phyloP scores from a whole-genome alignment of 2,888 invertebrate genomes.

The Drosophila kuntzei region DNA sequence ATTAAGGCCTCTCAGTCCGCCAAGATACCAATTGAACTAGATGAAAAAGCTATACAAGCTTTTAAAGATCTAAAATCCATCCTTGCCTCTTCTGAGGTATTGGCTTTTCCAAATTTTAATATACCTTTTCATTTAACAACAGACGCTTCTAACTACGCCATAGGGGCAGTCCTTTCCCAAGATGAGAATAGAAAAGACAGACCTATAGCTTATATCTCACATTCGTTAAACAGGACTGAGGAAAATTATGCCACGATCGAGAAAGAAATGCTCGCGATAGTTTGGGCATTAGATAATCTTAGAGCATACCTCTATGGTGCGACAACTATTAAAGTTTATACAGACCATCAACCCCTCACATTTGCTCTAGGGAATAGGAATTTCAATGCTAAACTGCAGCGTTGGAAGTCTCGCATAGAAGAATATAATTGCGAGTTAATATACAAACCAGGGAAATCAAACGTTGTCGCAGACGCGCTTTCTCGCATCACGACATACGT shows the following conservation, averaged over 20 bases:
- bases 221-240: neutral
- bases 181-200: neutral
- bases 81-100: neutral
- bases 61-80: neutral
- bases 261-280: neutral
- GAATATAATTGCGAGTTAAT: neutral
- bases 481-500: neutral
- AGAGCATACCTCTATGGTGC: neutral
- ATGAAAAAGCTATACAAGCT: neutral
- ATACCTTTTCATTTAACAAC: neutral
- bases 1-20: neutral
- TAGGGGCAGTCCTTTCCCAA: neutral
- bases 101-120: neutral
- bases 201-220: neutral
- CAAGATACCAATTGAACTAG: neutral
- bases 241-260: neutral
- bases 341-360: neutral
- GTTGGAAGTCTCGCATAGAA: neutral
- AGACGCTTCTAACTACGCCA: neutral
- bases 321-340: neutral
- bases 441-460: neutral
- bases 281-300: slow-evolving; percentile 1
- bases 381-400: neutral
- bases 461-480: neutral
- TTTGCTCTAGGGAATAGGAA: neutral